Base-by-base conservation (phyloP, 2,113 vertebrate genomes). In the Triplophysa siluroides region DNA sequence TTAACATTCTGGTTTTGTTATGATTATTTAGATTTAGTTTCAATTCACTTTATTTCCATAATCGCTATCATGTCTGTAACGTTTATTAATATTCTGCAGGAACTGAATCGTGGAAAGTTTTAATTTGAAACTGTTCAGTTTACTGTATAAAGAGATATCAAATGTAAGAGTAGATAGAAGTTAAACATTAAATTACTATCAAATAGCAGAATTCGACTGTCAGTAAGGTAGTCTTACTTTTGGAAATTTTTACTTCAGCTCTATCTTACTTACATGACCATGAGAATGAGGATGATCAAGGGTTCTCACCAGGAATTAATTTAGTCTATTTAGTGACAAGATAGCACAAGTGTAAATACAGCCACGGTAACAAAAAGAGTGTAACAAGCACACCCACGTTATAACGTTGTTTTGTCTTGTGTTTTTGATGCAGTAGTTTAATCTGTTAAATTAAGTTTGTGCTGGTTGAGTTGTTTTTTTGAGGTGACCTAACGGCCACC, bases 11-110 rank as follows among this genome's bases (percentile, higher is more conserved):
- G 45, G 29, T 21, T 18, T 65, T 58, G 24, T 21, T 50, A 70
- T 54, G 72, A 80, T 14, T 76, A 86, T 72, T 79, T 43, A 23
- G 23, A 91, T 89, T 18, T 18, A 18, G 4, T 54, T 54, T 54
- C 1, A 54, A 54, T 50, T 50, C 47, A 8, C 14, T 8, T 56
- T 16, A 19, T 56, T n/a, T 18, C 16, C 18, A 56, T 56, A 19
- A 21, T 58, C 19, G n/a, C 19, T 58, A 21, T 6, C 50, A 52
- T 52, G 16, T 52, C 16, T 52, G 50, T 52, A 52, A 52, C 4
- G 4, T 52, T 16, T 52, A 52, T 52, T 18, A 4, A 52, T 11
- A 50, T 50, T 50, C 11, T 14, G 33, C 33, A 38, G 33, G 33
- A 7, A 38, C 33, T 38, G 50, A 52, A 16, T 52, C 13, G 19